These are phyloP conservation scores for Drosophila aff. DNA, from an alignment of 1,140 invertebrate species.

Conservation along the genomic window DNA sequence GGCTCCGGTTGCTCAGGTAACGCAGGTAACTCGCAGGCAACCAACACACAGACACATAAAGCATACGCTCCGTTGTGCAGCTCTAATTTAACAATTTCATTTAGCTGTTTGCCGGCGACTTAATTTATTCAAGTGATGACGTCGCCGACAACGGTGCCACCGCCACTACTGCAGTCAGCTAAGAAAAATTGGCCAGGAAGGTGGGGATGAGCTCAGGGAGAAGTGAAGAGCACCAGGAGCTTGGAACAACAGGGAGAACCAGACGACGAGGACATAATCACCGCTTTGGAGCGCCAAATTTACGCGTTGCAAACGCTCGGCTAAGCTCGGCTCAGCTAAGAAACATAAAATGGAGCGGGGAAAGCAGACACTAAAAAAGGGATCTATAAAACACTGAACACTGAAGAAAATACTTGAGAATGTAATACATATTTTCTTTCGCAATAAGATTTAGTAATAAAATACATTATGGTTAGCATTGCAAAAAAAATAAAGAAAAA, in stretches of 20 bases:
- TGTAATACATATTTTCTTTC: no score
- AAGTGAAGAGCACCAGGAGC: neutral
- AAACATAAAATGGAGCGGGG: slow-evolving; percentile 16
- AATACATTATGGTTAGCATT: neutral
- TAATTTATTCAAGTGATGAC: slow-evolving; percentile 73
- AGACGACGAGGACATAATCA: slow-evolving; percentile 70
- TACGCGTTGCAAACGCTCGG: slow-evolving; percentile 48
- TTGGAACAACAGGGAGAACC: slow-evolving; percentile 1
- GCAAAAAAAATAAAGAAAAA: neutral
- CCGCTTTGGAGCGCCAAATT: slow-evolving; percentile 74
- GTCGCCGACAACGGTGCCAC: slow-evolving; percentile 40
- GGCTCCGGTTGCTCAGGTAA: slow-evolving; percentile 16
- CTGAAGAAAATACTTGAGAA: neutral
- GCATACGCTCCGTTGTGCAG: slow-evolving; percentile 68
- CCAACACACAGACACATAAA: slow-evolving; percentile 60
- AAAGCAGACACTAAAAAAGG: slow-evolving; percentile 3
- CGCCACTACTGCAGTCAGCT: slow-evolving; percentile 28
- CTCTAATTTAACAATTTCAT: slow-evolving; percentile 78
- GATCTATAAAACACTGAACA: slow-evolving; percentile 8
- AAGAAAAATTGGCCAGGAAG: slow-evolving; percentile 52
- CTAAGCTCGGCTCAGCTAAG: slow-evolving; percentile 65
- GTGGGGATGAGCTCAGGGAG: slow-evolving; percentile 4
- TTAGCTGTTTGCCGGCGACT: slow-evolving; percentile 65
- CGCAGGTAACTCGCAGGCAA: slow-evolving; percentile 12
- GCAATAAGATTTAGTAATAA: neutral